Conservation (phyloP, 1,140 invertebrate species). For the Macrocentrus cingulum region DNA sequence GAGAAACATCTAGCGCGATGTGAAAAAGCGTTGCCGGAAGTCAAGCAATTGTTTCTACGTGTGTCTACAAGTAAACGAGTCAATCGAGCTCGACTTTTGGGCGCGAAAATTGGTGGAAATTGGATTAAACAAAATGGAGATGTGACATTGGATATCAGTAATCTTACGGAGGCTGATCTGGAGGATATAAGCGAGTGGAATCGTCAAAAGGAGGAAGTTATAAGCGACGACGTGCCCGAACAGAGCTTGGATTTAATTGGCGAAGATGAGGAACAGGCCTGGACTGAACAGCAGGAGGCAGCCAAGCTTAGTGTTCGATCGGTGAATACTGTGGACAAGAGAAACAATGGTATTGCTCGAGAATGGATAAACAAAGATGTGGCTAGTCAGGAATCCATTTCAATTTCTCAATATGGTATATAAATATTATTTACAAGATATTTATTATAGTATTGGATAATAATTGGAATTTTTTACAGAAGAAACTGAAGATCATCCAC, state of each 20-base stretch:
- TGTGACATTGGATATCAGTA: conserved; percentile 24
- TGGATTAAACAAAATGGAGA: conserved; percentile 37
- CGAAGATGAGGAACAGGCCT: conserved; percentile 20
- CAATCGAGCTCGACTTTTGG: conserved; percentile 36
- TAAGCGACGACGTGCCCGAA: conserved; percentile 9
- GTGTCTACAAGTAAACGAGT: conserved; percentile 40
- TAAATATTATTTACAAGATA: too few species aligned
- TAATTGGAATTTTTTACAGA: too few species aligned
- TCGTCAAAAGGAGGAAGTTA: conserved; percentile 27
- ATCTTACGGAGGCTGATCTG: conserved; percentile 30
- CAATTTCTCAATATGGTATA: too few species aligned
- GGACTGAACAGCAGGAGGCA: conserved; percentile 1
- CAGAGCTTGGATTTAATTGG: conserved; percentile 28
- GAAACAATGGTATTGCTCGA: too few species aligned
- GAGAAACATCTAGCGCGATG: conserved; percentile 46
- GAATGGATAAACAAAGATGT: too few species aligned
- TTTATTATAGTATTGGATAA: too few species aligned
- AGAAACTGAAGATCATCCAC: too few species aligned
- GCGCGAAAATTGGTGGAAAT: conserved; percentile 32
- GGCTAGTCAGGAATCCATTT: too few species aligned
- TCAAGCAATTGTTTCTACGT: conserved; percentile 43
- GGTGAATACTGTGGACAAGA: neutral
- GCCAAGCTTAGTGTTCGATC: neutral
- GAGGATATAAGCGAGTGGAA: conserved; percentile 39
- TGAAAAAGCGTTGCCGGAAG: conserved; percentile 42